Percentiles rank a stretch among this genome's conserved stretches.
These are phyloP conservation scores for Pitangus sulphuratus DNA, from an alignment of 2,797 vertebrate genomes.

Conservation along the genomic window DNA sequence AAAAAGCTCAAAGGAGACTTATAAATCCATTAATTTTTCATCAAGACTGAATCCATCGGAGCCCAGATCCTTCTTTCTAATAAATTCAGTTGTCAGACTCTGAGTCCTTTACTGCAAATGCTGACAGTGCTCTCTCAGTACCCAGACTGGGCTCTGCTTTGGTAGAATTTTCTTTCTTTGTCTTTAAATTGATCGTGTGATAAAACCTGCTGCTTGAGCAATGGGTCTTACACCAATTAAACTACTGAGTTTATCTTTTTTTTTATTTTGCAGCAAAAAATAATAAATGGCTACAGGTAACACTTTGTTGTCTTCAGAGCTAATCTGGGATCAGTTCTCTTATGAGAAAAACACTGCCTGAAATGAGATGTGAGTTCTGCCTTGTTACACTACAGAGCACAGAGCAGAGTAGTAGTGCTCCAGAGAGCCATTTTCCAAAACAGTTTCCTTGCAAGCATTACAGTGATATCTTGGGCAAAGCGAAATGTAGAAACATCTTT, in stretches of 20 bases:
- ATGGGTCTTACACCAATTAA: neutral
- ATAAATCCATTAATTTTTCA: constrained; percentile 50
- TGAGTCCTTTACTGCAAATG: neutral
- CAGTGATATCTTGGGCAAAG: neutral
- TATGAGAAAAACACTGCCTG: neutral
- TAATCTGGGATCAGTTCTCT: neutral
- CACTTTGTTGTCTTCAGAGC: neutral
- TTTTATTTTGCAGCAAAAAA: neutral
- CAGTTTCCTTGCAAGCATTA: neutral
- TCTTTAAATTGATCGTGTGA: neutral
- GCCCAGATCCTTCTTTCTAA: constrained; percentile 25
- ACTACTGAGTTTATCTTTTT: neutral
- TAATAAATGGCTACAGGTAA: neutral
- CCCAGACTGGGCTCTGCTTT: neutral
- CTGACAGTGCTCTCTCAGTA: neutral
- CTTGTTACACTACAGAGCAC: neutral
- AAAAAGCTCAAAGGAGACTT: constrained; percentile 18
- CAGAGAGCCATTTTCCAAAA: constrained; percentile 7
- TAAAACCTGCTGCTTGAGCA: neutral
- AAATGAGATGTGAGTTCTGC: neutral
- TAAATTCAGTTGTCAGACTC: constrained; percentile 28
- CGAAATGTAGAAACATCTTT: neutral
- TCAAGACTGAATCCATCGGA: neutral
- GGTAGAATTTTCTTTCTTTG: neutral
- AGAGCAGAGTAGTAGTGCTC: neutral